Percentiles rank a stretch among this genome's conserved stretches.
Conservation (phyloP, 2,888 invertebrate species). For the Sylvicola cinctus region DNA sequence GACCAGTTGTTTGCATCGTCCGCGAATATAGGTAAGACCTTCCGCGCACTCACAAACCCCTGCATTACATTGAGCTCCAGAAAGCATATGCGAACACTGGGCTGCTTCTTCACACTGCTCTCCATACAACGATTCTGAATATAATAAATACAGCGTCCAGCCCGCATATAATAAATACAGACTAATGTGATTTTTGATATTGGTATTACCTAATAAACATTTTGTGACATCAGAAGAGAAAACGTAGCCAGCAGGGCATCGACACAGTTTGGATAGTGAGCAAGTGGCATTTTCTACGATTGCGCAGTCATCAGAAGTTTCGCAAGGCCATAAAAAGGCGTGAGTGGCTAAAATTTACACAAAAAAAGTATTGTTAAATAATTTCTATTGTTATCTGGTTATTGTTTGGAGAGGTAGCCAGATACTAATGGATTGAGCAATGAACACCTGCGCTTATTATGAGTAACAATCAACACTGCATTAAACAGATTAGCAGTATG, state of each 20-base stretch:
- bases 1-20: not conserved
- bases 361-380: no score
- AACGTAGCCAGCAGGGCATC: not conserved
- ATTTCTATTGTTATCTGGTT: no score
- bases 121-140: not conserved
- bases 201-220: no score
- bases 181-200: no score
- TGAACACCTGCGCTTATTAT: no score
- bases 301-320: not conserved
- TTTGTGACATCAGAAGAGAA: not conserved
- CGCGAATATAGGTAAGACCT: not conserved
- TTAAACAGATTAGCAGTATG: no score
- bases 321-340: not conserved
- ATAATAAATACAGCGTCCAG: no score
- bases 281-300: not conserved
- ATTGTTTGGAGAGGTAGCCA: no score
- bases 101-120: not conserved
- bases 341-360: not conserved
- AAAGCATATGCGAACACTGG: not conserved
- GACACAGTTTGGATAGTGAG: not conserved
- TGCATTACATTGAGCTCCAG: not conserved
- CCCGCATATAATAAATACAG: no score
- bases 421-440: no score
- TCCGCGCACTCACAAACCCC: not conserved
- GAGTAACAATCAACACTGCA: no score